Percentiles rank a stretch among this genome's conserved stretches.
phyloP scores from a whole-genome alignment of 2,888 invertebrate genomes.

The Synanthedon formicaeformis region DNA sequence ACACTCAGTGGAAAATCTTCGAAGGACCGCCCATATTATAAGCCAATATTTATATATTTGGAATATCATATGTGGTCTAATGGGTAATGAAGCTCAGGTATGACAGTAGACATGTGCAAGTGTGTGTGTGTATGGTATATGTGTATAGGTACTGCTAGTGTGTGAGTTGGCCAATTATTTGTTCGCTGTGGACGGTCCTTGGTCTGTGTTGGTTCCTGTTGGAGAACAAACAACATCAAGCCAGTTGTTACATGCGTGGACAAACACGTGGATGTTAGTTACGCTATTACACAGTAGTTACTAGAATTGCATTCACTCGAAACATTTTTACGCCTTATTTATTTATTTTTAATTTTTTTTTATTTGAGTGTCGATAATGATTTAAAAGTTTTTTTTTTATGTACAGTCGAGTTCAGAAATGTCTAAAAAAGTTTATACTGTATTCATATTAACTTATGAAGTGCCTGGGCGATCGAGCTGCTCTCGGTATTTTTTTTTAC shows the following conservation, averaged over 20 bases:
- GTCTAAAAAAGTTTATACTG: too few relatives aligned
- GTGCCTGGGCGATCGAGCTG: too few relatives aligned
- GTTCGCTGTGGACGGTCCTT: conserved; percentile 53
- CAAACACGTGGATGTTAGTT: conserved; percentile 39
- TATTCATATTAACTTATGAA: too few relatives aligned
- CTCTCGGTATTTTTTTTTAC: too few relatives aligned
- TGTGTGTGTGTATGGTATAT: conserved; percentile 4
- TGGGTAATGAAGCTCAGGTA: too few relatives aligned
- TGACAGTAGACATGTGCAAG: conserved; percentile 3
- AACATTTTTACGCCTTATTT: not conserved
- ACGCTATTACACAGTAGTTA: not conserved
- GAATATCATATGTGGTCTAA: too few relatives aligned
- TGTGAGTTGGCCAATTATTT: conserved; percentile 38
- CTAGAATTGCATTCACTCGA: not conserved
- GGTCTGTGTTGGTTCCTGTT: conserved; percentile 64
- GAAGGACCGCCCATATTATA: conserved; percentile 33
- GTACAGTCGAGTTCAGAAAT: too few relatives aligned
- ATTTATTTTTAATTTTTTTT: not conserved
- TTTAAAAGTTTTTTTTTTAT: too few relatives aligned
- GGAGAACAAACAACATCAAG: conserved; percentile 57
- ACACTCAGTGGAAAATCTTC: conserved; percentile 40
- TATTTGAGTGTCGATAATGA: too few relatives aligned
- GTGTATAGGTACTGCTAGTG: conserved; percentile 9
- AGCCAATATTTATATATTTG: not conserved
- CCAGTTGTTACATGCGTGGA: conserved; percentile 55